These are phyloP conservation scores for Pseudochirops corinnae DNA, from an alignment of 2,797 vertebrate genomes.

Conservation along the genomic window DNA sequence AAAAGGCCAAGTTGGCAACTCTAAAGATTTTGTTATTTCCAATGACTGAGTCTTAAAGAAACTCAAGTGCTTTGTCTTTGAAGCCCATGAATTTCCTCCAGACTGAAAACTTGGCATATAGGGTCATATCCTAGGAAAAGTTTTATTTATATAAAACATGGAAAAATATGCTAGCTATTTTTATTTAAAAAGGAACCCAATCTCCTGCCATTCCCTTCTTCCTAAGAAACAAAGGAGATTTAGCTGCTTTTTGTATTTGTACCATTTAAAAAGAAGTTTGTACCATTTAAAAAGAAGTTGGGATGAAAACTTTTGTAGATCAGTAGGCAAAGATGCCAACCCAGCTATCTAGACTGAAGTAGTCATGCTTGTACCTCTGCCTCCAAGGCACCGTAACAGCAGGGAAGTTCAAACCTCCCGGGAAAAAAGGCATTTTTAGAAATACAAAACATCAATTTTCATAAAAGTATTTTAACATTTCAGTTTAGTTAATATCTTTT, in stretches of 20 bases:
- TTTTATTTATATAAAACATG: slow-evolving; percentile 42
- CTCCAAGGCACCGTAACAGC: neutral
- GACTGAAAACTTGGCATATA: slow-evolving; percentile 25
- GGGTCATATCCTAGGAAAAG: slow-evolving; percentile 47
- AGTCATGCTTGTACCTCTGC: rapidly evolving
- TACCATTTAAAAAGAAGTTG: slow-evolving; percentile 37
- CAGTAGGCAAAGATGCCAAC: neutral
- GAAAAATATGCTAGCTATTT: slow-evolving; percentile 33
- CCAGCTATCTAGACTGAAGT: neutral
- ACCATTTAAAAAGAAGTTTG: slow-evolving; percentile 41
- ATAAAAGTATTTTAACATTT: neutral
- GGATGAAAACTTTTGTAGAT: neutral
- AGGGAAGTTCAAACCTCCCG: neutral
- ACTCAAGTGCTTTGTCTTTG: neutral
- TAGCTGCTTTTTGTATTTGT: slow-evolving; percentile 11
- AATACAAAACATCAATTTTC: neutral
- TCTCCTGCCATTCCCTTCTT: neutral
- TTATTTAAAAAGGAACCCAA: slow-evolving; percentile 49
- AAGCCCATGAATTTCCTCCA: neutral
- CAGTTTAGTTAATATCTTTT: neutral
- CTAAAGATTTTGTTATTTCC: neutral
- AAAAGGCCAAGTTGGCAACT: neutral
- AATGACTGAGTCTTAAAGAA: neutral
- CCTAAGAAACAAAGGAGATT: slow-evolving; percentile 26
- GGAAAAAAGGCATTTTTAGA: neutral